Evolutionary conservation across 2,113 vertebrate genomes (phyloP).

Genomic region (Myrmecophaga tridactyla): DNA sequence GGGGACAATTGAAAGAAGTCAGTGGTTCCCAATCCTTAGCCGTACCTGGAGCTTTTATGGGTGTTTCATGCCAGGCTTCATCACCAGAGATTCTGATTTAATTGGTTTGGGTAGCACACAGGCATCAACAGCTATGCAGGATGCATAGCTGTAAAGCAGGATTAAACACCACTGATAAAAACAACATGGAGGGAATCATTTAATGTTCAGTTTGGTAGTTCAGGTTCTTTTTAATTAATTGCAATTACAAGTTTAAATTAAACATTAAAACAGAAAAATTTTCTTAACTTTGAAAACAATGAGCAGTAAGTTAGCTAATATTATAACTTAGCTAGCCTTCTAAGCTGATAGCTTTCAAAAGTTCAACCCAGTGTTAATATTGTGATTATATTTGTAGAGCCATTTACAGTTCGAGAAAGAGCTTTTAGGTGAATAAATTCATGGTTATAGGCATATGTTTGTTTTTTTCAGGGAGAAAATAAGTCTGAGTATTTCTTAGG

Average conservation of each 20-base stretch:
- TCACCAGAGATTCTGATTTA: background rate
- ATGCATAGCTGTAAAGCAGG: background rate
- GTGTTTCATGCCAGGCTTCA: background rate
- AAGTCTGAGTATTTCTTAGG: constrained; percentile 94
- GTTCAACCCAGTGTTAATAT: background rate
- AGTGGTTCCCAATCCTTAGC: background rate
- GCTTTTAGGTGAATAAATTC: background rate
- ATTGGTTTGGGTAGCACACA: background rate
- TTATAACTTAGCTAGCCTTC: background rate
- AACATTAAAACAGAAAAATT: background rate
- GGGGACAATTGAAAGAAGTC: background rate
- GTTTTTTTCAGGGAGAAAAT: constrained; percentile 91
- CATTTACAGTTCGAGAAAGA: background rate
- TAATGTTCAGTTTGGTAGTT: background rate
- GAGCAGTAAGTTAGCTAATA: background rate
- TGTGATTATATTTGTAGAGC: background rate
- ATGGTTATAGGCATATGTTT: constrained; percentile 18
- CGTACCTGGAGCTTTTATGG: background rate
- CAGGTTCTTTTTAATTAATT: background rate
- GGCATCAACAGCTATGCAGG: background rate
- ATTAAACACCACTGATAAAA: background rate
- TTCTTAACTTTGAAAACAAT: background rate
- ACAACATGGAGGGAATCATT: background rate
- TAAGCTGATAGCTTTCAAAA: background rate
- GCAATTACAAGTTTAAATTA: background rate